Evolutionary conservation across 2,113 vertebrate genomes (phyloP).

Genomic region (Myrmecophaga tridactyla): DNA sequence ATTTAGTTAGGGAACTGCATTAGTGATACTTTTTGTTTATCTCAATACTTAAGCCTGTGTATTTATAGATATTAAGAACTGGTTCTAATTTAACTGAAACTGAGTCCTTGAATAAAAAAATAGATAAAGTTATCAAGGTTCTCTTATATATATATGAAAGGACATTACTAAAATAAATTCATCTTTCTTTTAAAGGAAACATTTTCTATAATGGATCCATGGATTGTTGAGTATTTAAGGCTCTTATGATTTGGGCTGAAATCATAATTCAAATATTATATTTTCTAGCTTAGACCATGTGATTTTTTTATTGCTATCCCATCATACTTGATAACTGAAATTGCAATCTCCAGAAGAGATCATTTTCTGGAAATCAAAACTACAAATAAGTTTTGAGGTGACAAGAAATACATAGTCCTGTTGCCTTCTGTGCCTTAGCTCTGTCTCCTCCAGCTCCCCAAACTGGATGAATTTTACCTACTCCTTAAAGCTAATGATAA

Average conservation of each 20-base stretch:
- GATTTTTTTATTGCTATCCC: neutral
- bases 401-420: neutral
- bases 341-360: neutral
- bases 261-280: neutral
- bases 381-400: neutral
- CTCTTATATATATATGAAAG: neutral
- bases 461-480: neutral
- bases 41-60: no score
- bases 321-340: neutral
- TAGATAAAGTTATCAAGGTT: neutral
- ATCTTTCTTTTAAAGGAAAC: neutral
- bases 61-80: no score
- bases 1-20: no score
- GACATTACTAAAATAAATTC: neutral
- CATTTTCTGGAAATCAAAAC: neutral
- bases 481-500: neutral
- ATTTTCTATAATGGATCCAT: neutral
- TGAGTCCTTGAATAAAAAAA: neutral
- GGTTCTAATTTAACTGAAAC: no score
- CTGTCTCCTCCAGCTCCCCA: neutral
- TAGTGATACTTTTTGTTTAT: no score
- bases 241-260: neutral
- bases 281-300: neutral
- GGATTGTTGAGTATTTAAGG: neutral
- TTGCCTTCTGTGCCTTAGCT: neutral